Evolutionary conservation across 2,797 vertebrate species (phyloP), one percentile per base, ranked within the genome.

Genomic region (Tenualosa thibaudeaui): DNA sequence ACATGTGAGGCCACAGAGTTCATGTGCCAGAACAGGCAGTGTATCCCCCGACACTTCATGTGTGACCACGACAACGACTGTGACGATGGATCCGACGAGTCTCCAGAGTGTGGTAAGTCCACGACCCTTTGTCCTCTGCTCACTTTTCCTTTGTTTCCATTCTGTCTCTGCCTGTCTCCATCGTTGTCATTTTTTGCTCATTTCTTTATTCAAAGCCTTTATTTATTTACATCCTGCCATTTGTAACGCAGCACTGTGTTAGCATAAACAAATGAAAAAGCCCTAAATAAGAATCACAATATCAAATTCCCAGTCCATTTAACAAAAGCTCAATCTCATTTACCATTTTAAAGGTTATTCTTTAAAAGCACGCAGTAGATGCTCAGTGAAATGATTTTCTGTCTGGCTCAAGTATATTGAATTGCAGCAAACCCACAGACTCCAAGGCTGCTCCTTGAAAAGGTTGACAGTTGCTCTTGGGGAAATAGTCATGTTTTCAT

Each of bases 31-130:
- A 98, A 98, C 94, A 95, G 95, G 51, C 96, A 97, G 90, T 99
- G 98, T 75, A 97, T 99, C 89, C 97, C 98, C 87, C 98, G 99
- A 87, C 97, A 98, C 91, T 99, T 98, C 0, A 96, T 99, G 81
- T 99, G 98, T 0, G 98, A 99, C 91, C 97, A 98, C 0, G 98
- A 99, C 82, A 87, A 95, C 0, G 98, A 99, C 93, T 99, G 98
- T 0, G 92, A 95, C 0, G 98, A 99, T 0, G 97, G 97, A 68
- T 98, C 98, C 0, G 98, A 99, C 0, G 98, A 99, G 91, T 98
- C 98, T 58, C 96, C 92, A 0, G 98, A 99, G 87, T 99, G 98
- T 75, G 97, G 98, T 99, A 88, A 93, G 96, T 91, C 90, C 60
- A 82, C 43, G n/a, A 43, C 10, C 68, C 8, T 54, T 54, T 43